Evolutionary conservation across 2,888 invertebrate genomes (phyloP), one percentile per base, ranked within the genome.

Genomic region (Biston betularia): DNA sequence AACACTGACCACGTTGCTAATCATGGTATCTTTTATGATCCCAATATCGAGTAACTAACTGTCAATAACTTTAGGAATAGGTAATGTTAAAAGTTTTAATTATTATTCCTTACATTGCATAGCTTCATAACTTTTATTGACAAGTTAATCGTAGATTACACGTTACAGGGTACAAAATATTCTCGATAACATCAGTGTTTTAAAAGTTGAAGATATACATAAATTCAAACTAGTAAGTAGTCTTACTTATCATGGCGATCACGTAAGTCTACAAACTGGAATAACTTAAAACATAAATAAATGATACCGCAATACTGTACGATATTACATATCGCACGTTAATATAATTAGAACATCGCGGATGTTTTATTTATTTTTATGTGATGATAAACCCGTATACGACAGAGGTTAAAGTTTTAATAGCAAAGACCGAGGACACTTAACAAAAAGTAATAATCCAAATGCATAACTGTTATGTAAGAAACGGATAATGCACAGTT

Each of bases 391-490:
- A 35, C 14, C 10, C 14, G 6, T 35, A 46, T 45, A 35, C 10
- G 9, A 44, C 6, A 56, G 45, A 54, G 45, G 45, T 45, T 34
- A 34, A 38, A 56, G 1, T 45, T 45, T 14, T 45, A 45, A 14
- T n/a, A 34, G 11, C 56, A 35, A 33, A n/a, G 6, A 38, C 12
- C 33, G 40, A 42, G 42, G 12, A 35, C 48, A 33, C 10, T 11
- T 24, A 44, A 54, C 48, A 40, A 34, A 48, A 48, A 52, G 38
- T 52, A 9, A 4, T 8, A 9, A 53, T 24, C 48, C 10, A 44
- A 14, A 56, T 40, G 46, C 10, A n/a, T 35, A 33, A 61, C 3
- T 3, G 34, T 66, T 62, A 67, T 40, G 58, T 38, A 63, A 58
- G 40, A 59, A 24, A 34, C 11, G 61, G 12, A 52, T 62, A 59